Base-by-base conservation (phyloP, 64 coral and sea anemone species). In the Platygyra sinensis region DNA sequence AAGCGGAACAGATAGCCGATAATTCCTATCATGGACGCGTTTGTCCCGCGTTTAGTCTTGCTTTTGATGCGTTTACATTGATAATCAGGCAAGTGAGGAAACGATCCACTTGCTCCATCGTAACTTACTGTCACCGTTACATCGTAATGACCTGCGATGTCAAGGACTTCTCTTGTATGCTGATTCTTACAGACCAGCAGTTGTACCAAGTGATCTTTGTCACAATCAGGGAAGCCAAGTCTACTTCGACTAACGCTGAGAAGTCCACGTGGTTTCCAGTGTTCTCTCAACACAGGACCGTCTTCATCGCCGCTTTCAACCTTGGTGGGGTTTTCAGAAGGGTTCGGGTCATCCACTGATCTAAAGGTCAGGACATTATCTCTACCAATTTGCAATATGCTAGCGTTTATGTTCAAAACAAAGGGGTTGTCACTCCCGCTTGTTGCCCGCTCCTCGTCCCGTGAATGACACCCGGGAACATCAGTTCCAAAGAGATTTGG, bases 371-470 rank as follows among this genome's bases (percentile, higher is more conserved):
- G 22, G 39, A 1, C 46, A 78, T 78, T 78, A 19, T 52, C 20
- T 24, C 39, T 51, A 13, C 75, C 75, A n/a, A 78, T 24, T 78
- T 78, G 75, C 75, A 78, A n/a, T 38, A 78, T 12, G n/a, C 20
- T 6, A 2, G 75, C 75, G 32, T 78, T 19, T 10, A 78, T 14
- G 24, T 46, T 52, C 42, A 78, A 51, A 51, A 19, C 36, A 20
- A 18, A 46, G 4, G 73, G 15, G 7, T 51, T 42, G 2, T 52
- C 42, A 24, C 39, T 52, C 22, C 22, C 22, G 4, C 38, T 6
- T 31, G 33, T 19, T 22, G 19, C 75, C 0, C 12, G 5, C 8
- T 52, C 42, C 51, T 52, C 4, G 1, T 22, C 10, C 14, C 73
- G 7, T 24, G 62, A 65, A 65, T 20, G 16, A 65, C 16, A 20